phyloP scores from a whole-genome alignment of 1,140 invertebrate genomes.

The Leptinotarsa undecemlineata region DNA sequence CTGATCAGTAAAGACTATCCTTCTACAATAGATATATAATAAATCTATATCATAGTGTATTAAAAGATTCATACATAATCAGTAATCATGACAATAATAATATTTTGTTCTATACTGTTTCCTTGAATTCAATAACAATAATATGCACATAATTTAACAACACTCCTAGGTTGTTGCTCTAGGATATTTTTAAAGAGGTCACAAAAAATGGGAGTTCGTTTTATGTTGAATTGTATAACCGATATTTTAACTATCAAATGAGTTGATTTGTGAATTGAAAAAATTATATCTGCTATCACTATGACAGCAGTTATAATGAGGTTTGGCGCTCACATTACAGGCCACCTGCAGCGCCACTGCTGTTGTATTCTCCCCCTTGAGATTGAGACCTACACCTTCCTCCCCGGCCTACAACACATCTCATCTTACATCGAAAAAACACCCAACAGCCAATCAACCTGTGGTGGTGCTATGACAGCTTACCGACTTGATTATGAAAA shows the following conservation, averaged over 20 bases:
- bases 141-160: slow-evolving; percentile 10
- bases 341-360: slow-evolving; percentile 49
- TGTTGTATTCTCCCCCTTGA: slow-evolving; percentile 51
- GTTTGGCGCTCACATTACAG: slow-evolving; percentile 56
- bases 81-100: no score
- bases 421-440: slow-evolving; percentile 24
- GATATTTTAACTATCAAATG: background rate
- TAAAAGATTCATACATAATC: no score
- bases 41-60: no score
- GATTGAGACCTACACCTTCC: slow-evolving; percentile 23
- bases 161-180: slow-evolving; percentile 9
- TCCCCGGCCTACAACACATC: slow-evolving; percentile 18
- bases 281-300: slow-evolving; percentile 15
- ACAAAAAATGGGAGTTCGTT: background rate
- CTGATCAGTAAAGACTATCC: no score
- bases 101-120: no score
- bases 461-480: slow-evolving; percentile 5
- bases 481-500: slow-evolving; percentile 8
- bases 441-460: slow-evolving; percentile 10
- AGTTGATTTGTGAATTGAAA: slow-evolving; percentile 27
- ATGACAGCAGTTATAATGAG: slow-evolving; percentile 45
- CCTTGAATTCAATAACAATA: background rate
- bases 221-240: background rate
- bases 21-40: no score
- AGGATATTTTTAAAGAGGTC: slow-evolving; percentile 1